Percentiles rank a stretch among this genome's conserved stretches.
These are phyloP conservation scores for Mus minutoides DNA, from an alignment of 2,797 vertebrate species.

Conservation along the genomic window DNA sequence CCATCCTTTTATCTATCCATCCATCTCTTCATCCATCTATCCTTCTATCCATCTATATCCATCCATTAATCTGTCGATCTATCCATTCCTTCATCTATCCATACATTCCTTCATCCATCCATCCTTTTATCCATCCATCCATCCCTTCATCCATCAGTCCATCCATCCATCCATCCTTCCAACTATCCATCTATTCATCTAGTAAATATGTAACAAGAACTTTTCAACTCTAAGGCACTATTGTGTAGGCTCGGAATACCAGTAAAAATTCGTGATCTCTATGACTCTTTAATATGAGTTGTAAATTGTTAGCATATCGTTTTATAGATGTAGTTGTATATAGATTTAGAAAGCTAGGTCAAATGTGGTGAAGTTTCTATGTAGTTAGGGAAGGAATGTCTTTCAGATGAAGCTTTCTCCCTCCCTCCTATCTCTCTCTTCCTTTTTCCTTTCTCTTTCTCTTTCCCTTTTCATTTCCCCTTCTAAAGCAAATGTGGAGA, in stretches of 20 bases:
- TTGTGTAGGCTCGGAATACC: not conserved
- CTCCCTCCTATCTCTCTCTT: not conserved
- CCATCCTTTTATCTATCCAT: too few relatives aligned
- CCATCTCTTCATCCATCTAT: not conserved
- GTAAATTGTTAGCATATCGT: not conserved
- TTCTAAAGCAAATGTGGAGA: not conserved
- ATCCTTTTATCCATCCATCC: not conserved
- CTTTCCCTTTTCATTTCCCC: not conserved
- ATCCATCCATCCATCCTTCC: too few relatives aligned
- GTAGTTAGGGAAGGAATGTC: constrained; percentile 7
- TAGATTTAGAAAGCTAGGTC: constrained; percentile 27
- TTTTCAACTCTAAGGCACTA: not conserved
- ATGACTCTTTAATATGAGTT: not conserved
- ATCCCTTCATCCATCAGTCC: not conserved
- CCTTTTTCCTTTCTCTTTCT: not conserved
- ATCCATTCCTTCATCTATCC: not conserved
- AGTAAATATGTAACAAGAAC: not conserved
- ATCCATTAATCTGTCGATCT: not conserved
- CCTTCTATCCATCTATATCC: not conserved
- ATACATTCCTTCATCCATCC: not conserved
- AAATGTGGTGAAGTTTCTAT: not conserved
- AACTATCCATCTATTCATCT: not conserved
- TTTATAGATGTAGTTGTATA: not conserved
- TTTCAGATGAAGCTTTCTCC: not conserved
- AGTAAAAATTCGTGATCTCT: not conserved